Conservation (phyloP, 2,888 invertebrate species). For the Phalangium opilio region DNA sequence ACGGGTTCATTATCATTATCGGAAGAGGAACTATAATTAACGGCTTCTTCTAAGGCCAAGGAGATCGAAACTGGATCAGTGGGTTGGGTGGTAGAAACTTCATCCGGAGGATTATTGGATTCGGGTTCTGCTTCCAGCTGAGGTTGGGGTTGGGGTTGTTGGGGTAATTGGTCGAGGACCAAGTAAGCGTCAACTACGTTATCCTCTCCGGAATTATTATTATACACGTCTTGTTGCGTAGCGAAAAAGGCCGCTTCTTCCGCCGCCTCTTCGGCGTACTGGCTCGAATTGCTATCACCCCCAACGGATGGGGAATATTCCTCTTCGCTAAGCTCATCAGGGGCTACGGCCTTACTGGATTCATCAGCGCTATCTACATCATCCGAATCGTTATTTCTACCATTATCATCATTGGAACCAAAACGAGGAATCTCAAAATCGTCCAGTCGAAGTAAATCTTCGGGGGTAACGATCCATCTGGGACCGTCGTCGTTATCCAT, state of each 20-base stretch:
- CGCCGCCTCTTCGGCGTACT: conserved; percentile 4
- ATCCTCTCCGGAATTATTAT: conserved; percentile 9
- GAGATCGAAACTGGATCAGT: too few species aligned
- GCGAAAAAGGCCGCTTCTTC: conserved; percentile 16
- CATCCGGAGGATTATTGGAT: too few species aligned
- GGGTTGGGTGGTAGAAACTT: too few species aligned
- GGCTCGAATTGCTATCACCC: conserved; percentile 1
- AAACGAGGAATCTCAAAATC: background rate
- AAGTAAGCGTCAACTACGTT: too few species aligned
- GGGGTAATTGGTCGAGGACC: too few species aligned
- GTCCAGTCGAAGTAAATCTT: conserved; percentile 10
- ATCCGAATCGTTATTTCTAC: background rate
- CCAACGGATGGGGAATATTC: conserved; percentile 4
- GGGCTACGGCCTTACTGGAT: conserved; percentile 11
- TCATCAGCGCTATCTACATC: conserved; percentile 6
- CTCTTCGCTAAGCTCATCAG: conserved; percentile 15
- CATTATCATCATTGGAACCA: background rate
- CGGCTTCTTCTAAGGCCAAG: too few species aligned
- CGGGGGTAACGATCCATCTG: conserved; percentile 12
- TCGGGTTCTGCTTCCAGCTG: too few species aligned
- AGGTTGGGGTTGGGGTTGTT: too few species aligned
- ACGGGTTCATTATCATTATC: too few species aligned
- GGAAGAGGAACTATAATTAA: too few species aligned
- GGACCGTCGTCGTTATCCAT: background rate
- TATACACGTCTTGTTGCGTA: conserved; percentile 13